These are phyloP conservation scores for Diglossa brunneiventris DNA, from an alignment of 2,113 vertebrate genomes.

Conservation along the genomic window DNA sequence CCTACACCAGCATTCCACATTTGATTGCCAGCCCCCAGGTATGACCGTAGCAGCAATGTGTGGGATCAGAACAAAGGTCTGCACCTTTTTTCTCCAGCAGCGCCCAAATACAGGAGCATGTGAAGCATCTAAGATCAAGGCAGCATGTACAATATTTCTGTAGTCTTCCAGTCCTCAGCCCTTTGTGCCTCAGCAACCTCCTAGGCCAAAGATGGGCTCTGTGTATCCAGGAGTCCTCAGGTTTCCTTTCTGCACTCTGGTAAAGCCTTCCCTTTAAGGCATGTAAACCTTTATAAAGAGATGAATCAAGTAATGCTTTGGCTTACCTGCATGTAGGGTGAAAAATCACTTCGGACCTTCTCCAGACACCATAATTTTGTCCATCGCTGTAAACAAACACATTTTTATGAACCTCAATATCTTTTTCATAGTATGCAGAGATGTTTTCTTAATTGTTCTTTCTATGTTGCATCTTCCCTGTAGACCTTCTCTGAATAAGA, in stretches of 20 bases:
- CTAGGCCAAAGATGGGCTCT: not conserved
- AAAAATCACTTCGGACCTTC: not conserved
- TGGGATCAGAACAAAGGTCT: not conserved
- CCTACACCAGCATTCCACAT: not conserved
- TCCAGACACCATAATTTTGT: not conserved
- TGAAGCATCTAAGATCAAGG: not conserved
- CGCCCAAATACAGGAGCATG: not conserved
- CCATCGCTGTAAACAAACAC: not conserved
- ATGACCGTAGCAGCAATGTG: not conserved
- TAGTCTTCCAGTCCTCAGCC: not conserved
- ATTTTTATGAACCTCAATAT: not conserved
- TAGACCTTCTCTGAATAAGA: not conserved
- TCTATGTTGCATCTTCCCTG: not conserved
- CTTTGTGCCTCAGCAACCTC: not conserved
- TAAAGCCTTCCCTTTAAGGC: not conserved
- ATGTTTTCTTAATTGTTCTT: not conserved
- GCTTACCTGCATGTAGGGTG: not conserved
- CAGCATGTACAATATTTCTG: not conserved
- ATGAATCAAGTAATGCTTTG: not conserved
- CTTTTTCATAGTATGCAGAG: not conserved
- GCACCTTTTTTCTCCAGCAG: not conserved
- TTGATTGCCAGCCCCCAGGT: not conserved
- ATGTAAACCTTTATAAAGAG: not conserved
- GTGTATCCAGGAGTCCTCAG: not conserved
- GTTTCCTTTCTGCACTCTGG: not conserved